These are phyloP conservation scores for Hirtodrosophila confusa DNA, from an alignment of 2,888 invertebrate genomes.

Conservation along the genomic window DNA sequence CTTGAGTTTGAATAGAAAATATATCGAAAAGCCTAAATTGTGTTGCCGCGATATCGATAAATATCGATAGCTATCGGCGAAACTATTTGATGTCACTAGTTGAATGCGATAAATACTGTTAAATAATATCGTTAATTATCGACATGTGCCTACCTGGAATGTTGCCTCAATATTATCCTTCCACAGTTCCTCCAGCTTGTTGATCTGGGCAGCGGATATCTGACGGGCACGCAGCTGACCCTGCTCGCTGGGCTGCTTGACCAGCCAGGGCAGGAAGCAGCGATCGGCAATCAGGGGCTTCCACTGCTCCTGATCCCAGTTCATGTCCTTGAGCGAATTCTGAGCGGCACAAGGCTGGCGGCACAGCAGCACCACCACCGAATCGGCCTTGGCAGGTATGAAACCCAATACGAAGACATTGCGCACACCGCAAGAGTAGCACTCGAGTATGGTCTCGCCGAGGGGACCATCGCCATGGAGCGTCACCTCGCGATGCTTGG, in stretches of 20 bases:
- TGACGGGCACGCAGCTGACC: slow-evolving; percentile 98
- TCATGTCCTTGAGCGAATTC: slow-evolving; percentile 98
- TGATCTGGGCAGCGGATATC: slow-evolving; percentile 98
- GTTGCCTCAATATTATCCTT: slow-evolving; percentile 99
- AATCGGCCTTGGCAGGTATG: slow-evolving; percentile 99
- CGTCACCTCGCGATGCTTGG: slow-evolving; percentile 99
- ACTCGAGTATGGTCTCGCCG: slow-evolving; percentile 98
- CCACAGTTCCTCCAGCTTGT: slow-evolving; percentile 99
- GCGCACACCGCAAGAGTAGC: slow-evolving; percentile 98
- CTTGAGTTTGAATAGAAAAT: too few species aligned
- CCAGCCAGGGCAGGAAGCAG: slow-evolving; percentile 97
- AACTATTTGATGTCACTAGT: too few species aligned
- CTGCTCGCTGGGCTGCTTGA: slow-evolving; percentile 98
- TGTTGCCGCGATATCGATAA: too few species aligned
- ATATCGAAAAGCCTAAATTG: too few species aligned
- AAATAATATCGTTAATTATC: slow-evolving; percentile 6
- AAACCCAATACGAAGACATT: slow-evolving; percentile 99
- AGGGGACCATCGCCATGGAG: slow-evolving; percentile 98
- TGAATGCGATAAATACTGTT: slow-evolving; percentile 5
- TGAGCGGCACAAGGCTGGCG: slow-evolving; percentile 99
- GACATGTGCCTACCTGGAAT: slow-evolving; percentile 87
- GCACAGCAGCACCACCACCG: slow-evolving; percentile 98
- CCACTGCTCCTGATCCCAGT: slow-evolving; percentile 99
- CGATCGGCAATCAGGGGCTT: slow-evolving; percentile 98
- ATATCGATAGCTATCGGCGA: too few species aligned